These are phyloP conservation scores for Ardeotis arabs DNA, from an alignment of 2,113 vertebrate genomes.

Conservation along the genomic window DNA sequence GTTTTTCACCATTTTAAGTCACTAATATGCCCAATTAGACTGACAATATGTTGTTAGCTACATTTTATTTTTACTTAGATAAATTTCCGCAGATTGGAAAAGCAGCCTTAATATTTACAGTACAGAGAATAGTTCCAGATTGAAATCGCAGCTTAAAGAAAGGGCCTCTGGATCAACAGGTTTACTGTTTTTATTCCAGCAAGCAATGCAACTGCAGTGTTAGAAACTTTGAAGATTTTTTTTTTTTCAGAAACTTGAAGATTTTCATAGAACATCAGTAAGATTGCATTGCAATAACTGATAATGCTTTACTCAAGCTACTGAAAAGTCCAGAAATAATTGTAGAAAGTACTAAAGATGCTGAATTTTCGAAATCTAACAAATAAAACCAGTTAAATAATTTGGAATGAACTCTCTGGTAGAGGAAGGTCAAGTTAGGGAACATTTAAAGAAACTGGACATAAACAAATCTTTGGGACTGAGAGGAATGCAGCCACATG, in stretches of 20 bases:
- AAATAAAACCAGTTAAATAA: not conserved
- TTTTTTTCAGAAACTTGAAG: not conserved
- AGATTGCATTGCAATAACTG: not conserved
- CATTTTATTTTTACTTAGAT: not conserved
- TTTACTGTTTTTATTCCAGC: not conserved
- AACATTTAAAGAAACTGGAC: not conserved
- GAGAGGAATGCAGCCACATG: not conserved
- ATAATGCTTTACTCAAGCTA: not conserved
- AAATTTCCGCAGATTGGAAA: not conserved
- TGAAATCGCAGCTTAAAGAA: not conserved
- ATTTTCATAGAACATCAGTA: not conserved
- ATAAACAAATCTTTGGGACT: not conserved
- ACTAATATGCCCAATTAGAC: not conserved
- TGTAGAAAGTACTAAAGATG: not conserved
- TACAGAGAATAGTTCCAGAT: not conserved
- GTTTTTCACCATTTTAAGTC: not conserved
- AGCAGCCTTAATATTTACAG: not conserved
- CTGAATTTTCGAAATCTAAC: not conserved
- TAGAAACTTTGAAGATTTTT: not conserved
- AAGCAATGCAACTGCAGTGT: not conserved
- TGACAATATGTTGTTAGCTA: not conserved
- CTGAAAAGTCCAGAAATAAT: not conserved
- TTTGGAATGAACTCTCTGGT: not conserved
- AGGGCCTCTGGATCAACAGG: not conserved
- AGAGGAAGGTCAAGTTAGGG: not conserved